Evolutionary conservation across 2,888 invertebrate genomes (phyloP), one percentile per base, ranked within the genome.

Genomic region (Dascillus cervinus): DNA sequence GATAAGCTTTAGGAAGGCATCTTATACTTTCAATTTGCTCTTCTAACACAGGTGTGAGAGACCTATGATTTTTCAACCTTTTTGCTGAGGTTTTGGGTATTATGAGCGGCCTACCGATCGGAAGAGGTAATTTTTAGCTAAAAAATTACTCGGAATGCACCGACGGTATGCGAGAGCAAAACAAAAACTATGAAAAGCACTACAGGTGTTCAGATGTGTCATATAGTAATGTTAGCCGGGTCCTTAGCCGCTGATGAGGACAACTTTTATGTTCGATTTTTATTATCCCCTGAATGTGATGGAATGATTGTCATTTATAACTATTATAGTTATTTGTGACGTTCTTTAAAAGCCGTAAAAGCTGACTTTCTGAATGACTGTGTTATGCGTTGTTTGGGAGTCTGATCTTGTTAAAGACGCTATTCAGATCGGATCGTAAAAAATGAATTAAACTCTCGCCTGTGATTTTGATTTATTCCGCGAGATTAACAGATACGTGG

Each of bases 301-400:
- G 36, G 41, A 41, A 43, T 39, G 43, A 43, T 41, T 39, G 43
- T 43, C 41, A 37, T 45, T 45, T 45, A 43, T 41, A 41, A 41
- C 35, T 34, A 36, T 35, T 39, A 32, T 26, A 32, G 34, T 38
- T 32, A 31, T 38, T 23, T 31, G 34, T 30, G 30, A 25, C 32
- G 34, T 33, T 25, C 33, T 29, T 37, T 29, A 13, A 13, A 14
- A 11, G 24, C 26, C 34, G 31, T 38, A 34, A 31, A 27, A 37
- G 4, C n/a, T n/a, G n/a, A n/a, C n/a, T 14, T 28, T 19, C 21
- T 22, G 33, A 34, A 33, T 33, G 23, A 24, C 26, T 28, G 22
- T 25, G 34, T 31, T 9, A 14, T 9, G 17, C 17, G 17, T 8
- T 17, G 17, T 17, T 17, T 17, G 17, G 17, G 8, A 30, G 27